Evolutionary conservation across 2,113 vertebrate genomes (phyloP).

Genomic region (Peucedramus taeniatus): DNA sequence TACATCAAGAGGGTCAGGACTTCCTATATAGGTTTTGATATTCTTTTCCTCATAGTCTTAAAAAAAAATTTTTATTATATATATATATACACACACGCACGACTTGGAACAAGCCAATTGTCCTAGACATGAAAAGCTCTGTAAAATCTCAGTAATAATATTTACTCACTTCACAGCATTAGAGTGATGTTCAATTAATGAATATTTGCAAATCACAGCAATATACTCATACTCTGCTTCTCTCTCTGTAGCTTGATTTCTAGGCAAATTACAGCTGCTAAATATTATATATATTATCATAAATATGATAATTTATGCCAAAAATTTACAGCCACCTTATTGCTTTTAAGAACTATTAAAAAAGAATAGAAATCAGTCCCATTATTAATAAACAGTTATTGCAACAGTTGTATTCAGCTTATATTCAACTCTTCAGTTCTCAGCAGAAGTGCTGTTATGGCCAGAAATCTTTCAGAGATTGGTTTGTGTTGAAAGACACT

Average conservation of each 20-base stretch:
- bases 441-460: neutral
- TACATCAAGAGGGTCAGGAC: neutral
- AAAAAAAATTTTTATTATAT: neutral
- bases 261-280: neutral
- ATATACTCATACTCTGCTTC: neutral
- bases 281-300: neutral
- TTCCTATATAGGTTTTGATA: neutral
- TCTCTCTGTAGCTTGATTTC: neutral
- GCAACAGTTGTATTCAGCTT: neutral
- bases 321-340: neutral
- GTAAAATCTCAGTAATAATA: neutral
- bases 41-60: neutral
- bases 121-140: neutral
- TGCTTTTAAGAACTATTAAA: neutral
- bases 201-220: neutral
- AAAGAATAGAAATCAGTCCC: neutral
- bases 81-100: no score
- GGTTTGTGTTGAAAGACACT: neutral
- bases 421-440: neutral
- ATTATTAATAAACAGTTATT: neutral
- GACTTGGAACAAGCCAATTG: neutral
- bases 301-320: neutral
- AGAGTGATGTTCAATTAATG: neutral
- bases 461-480: neutral
- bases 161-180: neutral